Base-by-base conservation (phyloP, 23 tunicate species). In the Styela clava region DNA sequence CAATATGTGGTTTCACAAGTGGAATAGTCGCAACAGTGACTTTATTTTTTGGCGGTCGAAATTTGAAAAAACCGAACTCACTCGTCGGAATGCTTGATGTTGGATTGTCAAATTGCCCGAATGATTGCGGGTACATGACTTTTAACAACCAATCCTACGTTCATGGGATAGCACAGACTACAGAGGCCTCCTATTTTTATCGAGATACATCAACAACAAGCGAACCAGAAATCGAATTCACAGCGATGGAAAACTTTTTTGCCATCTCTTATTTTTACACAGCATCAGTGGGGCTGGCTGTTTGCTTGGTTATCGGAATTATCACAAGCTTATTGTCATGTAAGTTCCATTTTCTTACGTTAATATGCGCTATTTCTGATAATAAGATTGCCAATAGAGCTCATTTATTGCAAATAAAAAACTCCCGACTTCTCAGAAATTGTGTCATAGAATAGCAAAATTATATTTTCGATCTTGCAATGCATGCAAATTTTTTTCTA, bases 271-370 rank as follows among this genome's bases (percentile, higher is more conserved):
- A 33, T 73, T 33, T 33, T 73, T 73, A 73, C 2, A n/a, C 30
- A 23, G 52, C 44, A n/a, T 0, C 56, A 30, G 64, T 73, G 18
- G 78, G 52, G 0, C 18, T 73, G 52, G 64, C n/a, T 22, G 44
- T 31, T 16, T 16, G 64, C 52, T 9, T 73, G 18, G 16, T 73
- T 33, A 64, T 73, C 19, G 78, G 44, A 12, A 73, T 35, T 33
- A 31, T 26, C 27, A 64, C 32, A 24, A 73, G 78, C 27, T 73
- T 73, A 33, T 16, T 73, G 78, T 24, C 78, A 16, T 28, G 78
- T 73, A 26, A 73, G 78, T 73, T 33, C 9, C 5, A 65, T 65
- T 26, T 16, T 16, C 20, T 19, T 61, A 19, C 64, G 19, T 19
- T 61, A 61, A n/a, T n/a, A n/a, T n/a, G n/a, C n/a, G n/a, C n/a